These are phyloP conservation scores for Tuberolachnus salignus DNA, from an alignment of 2,888 invertebrate genomes.

Conservation along the genomic window DNA sequence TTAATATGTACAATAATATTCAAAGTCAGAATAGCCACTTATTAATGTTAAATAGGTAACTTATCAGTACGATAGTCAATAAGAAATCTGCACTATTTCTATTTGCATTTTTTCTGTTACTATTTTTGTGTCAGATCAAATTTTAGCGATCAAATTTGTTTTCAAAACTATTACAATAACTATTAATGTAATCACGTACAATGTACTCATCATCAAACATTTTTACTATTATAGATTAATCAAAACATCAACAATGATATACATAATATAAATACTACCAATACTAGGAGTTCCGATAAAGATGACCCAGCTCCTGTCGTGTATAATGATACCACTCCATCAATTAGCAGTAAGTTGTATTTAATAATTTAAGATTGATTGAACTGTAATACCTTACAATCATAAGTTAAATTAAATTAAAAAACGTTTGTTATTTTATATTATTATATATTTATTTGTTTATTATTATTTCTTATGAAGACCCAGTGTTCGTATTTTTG, in stretches of 20 bases:
- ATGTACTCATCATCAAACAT: neutral
- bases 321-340: neutral
- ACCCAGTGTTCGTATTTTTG: slow-evolving; percentile 10
- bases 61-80: too few relatives aligned
- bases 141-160: neutral
- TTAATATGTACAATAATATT: neutral
- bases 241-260: neutral
- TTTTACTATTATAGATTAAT: neutral
- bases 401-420: neutral
- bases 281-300: neutral
- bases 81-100: slow-evolving; percentile 4
- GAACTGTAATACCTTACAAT: neutral
- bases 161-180: slow-evolving; percentile 4
- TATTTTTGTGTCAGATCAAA: slow-evolving; percentile 4
- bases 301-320: neutral
- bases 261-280: neutral
- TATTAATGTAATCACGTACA: neutral
- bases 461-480: neutral
- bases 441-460: neutral
- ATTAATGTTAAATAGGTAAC: neutral
- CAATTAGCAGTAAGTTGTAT: neutral
- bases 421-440: slow-evolving; percentile 6
- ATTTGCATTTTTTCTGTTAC: too few relatives aligned
- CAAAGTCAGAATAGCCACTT: neutral
- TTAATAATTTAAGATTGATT: neutral